Percentiles rank a stretch among this genome's conserved stretches.
phyloP scores from a whole-genome alignment of 2,888 invertebrate genomes.

The Drosophila nr. fundita region DNA sequence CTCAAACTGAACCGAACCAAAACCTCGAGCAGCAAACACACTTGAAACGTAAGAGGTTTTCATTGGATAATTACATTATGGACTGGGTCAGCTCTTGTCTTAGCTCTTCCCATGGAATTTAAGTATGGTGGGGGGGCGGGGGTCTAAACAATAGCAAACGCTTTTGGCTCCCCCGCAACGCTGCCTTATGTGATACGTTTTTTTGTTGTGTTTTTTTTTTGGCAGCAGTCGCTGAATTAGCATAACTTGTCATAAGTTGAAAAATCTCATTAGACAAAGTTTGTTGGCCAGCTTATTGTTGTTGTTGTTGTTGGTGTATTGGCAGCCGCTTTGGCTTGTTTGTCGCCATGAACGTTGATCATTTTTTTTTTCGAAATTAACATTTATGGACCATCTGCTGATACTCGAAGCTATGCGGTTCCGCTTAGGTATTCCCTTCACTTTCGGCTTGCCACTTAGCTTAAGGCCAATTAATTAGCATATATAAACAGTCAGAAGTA shows the following conservation, averaged over 20 bases:
- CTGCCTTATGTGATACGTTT: conserved; percentile 49
- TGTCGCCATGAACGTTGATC: conserved; percentile 48
- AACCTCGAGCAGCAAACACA: conserved; percentile 19
- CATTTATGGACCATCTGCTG: conserved; percentile 57
- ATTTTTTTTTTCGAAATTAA: conserved; percentile 58
- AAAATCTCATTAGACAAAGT: conserved; percentile 77
- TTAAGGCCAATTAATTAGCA: conserved; percentile 71
- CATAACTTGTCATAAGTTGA: conserved; percentile 81
- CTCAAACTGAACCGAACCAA: background rate
- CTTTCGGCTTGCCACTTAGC: conserved; percentile 45
- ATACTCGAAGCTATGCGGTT: conserved; percentile 38
- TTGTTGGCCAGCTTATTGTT: conserved; percentile 24
- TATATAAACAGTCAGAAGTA: conserved; percentile 62
- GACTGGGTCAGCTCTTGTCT: conserved; percentile 51
- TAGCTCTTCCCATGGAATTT: conserved; percentile 19
- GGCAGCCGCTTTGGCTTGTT: conserved; percentile 29
- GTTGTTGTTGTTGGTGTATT: conserved; percentile 42
- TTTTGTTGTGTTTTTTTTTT: background rate
- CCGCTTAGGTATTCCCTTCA: conserved; percentile 69
- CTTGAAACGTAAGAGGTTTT: conserved; percentile 43
- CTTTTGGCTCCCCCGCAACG: conserved; percentile 52
- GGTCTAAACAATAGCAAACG: conserved; percentile 39
- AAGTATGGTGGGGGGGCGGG: background rate
- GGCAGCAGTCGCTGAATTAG: conserved; percentile 64
- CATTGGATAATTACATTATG: conserved; percentile 53